phyloP scores from a whole-genome alignment of 2,797 vertebrate genomes.

The Aldrovandia affinis region DNA sequence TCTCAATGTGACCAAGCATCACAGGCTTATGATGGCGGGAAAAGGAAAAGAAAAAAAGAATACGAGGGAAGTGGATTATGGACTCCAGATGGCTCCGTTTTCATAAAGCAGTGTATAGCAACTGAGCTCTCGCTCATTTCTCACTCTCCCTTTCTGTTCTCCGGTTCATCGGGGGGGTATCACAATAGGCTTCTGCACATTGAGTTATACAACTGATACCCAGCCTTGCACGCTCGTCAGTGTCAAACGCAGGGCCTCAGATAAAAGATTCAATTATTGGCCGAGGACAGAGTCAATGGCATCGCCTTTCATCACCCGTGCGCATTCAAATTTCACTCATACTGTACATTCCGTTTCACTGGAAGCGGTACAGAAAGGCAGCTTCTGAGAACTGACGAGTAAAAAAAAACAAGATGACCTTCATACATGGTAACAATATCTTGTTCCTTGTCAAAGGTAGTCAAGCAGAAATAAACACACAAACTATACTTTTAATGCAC shows the following conservation, averaged over 20 bases:
- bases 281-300: background rate
- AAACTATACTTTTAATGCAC: background rate
- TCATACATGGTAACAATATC: background rate
- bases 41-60: background rate
- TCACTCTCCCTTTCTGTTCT: background rate
- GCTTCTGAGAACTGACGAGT: background rate
- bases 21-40: background rate
- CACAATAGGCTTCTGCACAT: background rate
- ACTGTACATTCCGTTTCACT: background rate
- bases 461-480: background rate
- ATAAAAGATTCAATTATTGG: slow-evolving; percentile 30
- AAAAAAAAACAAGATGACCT: background rate
- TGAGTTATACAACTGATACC: background rate
- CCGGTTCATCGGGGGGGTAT: background rate
- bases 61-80: slow-evolving; percentile 7
- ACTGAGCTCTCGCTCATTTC: background rate
- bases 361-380: background rate
- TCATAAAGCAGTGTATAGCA: background rate
- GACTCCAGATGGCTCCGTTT: background rate
- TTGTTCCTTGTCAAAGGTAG: background rate
- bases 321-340: slow-evolving; percentile 12
- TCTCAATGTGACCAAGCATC: background rate
- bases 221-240: background rate
- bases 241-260: background rate
- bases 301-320: slow-evolving; percentile 13